These are phyloP conservation scores for Salvator merianae DNA, from an alignment of 2,113 vertebrate genomes.

Conservation along the genomic window DNA sequence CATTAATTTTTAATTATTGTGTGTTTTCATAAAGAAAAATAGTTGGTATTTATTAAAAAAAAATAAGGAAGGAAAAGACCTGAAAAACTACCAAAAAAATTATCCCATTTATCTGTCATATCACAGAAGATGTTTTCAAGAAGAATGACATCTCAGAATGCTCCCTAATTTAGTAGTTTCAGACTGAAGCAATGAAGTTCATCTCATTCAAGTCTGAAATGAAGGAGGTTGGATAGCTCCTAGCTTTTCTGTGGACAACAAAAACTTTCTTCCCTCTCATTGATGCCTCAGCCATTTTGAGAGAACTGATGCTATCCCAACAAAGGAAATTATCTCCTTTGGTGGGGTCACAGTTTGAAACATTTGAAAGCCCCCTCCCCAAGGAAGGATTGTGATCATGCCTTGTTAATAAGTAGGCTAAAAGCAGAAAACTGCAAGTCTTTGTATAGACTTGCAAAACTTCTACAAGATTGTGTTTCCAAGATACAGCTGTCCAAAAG, in stretches of 20 bases:
- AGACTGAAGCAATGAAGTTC: neutral
- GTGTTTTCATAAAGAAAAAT: no score
- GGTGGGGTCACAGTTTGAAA: neutral
- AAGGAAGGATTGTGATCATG: neutral
- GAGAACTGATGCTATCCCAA: neutral
- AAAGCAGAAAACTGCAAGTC: neutral
- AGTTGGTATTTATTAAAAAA: no score
- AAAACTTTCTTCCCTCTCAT: no score
- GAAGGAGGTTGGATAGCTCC: neutral
- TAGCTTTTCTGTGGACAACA: no score
- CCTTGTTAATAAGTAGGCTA: neutral
- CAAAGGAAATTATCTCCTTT: neutral
- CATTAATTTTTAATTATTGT: no score
- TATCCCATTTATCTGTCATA: neutral
- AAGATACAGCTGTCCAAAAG: constrained; percentile 13
- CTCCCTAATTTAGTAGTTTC: neutral
- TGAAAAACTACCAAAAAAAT: no score
- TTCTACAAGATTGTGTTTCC: neutral
- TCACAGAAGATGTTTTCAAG: neutral
- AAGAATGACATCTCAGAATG: neutral
- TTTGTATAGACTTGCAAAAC: neutral
- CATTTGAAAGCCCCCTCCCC: neutral
- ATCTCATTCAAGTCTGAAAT: neutral
- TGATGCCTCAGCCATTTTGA: no score
- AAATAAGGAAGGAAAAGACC: no score